Conservation (phyloP, 2,888 invertebrate species). For the Eumacrocentrus americanus region DNA sequence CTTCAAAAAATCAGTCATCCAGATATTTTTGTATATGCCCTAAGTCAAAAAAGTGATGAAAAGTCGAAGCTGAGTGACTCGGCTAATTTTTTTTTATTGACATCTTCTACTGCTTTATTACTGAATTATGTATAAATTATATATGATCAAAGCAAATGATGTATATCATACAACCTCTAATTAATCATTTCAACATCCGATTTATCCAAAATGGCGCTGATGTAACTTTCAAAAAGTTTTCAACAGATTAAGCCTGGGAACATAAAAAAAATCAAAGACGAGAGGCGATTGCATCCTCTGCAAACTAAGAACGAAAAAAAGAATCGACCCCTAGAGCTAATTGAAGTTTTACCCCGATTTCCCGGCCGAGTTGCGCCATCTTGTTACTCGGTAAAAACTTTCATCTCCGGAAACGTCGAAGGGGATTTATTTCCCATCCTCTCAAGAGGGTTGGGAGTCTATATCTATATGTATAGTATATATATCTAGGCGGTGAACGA, state of each 20-base stretch:
- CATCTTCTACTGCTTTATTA: no score
- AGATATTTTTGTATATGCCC: no score
- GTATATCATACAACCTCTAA: no score
- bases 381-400: not conserved
- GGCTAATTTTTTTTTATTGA: no score
- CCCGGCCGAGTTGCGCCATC: not conserved
- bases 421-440: not conserved
- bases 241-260: no score
- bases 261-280: not conserved
- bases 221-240: not conserved
- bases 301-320: not conserved
- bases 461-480: not conserved
- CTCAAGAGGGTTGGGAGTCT: not conserved
- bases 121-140: no score
- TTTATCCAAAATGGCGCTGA: not conserved
- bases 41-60: no score
- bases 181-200: not conserved
- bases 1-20: no score
- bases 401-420: not conserved
- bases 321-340: not conserved
- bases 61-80: no score
- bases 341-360: not conserved
- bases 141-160: no score
- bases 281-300: no score
- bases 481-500: no score